These are phyloP conservation scores for Dendroctonus ponderosae DNA, from an alignment of 1,140 invertebrate species.

Conservation along the genomic window DNA sequence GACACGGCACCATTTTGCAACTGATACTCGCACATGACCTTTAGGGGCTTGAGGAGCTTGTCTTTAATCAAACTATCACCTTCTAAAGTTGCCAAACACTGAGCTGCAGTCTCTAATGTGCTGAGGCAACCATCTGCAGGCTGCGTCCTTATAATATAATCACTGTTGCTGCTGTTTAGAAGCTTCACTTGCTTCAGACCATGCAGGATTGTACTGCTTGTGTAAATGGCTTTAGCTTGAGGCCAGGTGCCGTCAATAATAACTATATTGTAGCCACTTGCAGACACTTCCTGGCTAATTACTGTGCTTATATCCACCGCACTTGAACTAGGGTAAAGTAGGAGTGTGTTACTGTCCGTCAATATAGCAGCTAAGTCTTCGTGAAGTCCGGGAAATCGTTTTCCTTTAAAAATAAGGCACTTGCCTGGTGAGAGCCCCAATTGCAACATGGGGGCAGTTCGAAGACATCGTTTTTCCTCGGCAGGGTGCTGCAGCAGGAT, in stretches of 20 bases:
- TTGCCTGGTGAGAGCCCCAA: slow-evolving; percentile 69
- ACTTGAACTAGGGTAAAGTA: slow-evolving; percentile 79
- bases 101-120: slow-evolving; percentile 85
- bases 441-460: slow-evolving; percentile 85
- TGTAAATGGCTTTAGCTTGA: slow-evolving; percentile 85
- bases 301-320: slow-evolving; percentile 62
- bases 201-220: slow-evolving; percentile 67
- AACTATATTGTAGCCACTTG: slow-evolving; percentile 69
- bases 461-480: slow-evolving; percentile 84
- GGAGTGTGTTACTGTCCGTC: slow-evolving; percentile 66
- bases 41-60: slow-evolving; percentile 73
- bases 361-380: slow-evolving; percentile 68
- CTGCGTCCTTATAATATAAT: slow-evolving; percentile 91
- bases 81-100: slow-evolving; percentile 78
- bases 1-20: slow-evolving; percentile 86
- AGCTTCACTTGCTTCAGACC: slow-evolving; percentile 74
- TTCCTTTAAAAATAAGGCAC: slow-evolving; percentile 79
- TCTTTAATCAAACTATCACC: slow-evolving; percentile 63
- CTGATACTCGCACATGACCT: slow-evolving; percentile 81
- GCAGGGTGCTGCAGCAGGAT: slow-evolving; percentile 90
- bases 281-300: slow-evolving; percentile 41
- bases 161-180: slow-evolving; percentile 67
- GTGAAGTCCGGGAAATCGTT: slow-evolving; percentile 76
- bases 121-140: slow-evolving; percentile 88
- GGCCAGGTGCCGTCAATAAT: slow-evolving; percentile 93